Base-by-base conservation (phyloP, 2,113 vertebrate genomes). In the Pygoscelis adeliae region DNA sequence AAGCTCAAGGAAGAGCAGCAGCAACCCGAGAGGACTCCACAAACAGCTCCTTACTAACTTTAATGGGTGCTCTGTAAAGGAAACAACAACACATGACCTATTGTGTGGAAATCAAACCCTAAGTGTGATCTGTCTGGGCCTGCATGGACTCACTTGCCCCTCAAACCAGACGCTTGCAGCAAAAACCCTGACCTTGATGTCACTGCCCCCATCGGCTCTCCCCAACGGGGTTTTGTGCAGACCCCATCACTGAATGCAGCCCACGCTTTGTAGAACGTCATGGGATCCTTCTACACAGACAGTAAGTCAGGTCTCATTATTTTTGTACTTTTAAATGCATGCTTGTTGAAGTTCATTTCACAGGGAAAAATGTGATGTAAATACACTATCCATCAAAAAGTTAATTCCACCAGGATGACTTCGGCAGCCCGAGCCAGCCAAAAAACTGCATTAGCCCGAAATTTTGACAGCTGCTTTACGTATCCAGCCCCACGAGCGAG, bases 151-250 rank as follows among this genome's bases (percentile, higher is more conserved):
- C 76, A 8, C 70, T 91, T 40, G 47, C 18, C 40, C 29, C 81
- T 74, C 47, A 74, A 59, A 89, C 34, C 42, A 70, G 6, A 40
- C 3, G 15, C 46, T 77, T 53, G 7, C 34, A 49, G 49, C 44
- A 50, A 73, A 88, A 62, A 1, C 8, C 15, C 36, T 21, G 13
- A 22, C 55, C 10, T 26, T 42, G 38, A 29, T 13, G 32, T 56
- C 42, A 15, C 22, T 14, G 53, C 55, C 46, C 32, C 53, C 36
- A 17, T 1, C 19, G 49, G 36, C 49, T 83, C 55, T 53, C 56
- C 44, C 23, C 44, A 27, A 2, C 0, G 0, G 9, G 11, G 27
- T 21, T 44, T 26, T 40, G n/a, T 3, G 20, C 58, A 73, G 50
- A 73, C 10, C 79, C 53, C 55, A 36, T 5, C 38, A 7, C 23